A percentile compares a stretch with the other conserved stretches of the same genome.
These are phyloP conservation scores for Acanthosepion pharaonis DNA, from an alignment of 2,888 invertebrate species.

Conservation along the genomic window DNA sequence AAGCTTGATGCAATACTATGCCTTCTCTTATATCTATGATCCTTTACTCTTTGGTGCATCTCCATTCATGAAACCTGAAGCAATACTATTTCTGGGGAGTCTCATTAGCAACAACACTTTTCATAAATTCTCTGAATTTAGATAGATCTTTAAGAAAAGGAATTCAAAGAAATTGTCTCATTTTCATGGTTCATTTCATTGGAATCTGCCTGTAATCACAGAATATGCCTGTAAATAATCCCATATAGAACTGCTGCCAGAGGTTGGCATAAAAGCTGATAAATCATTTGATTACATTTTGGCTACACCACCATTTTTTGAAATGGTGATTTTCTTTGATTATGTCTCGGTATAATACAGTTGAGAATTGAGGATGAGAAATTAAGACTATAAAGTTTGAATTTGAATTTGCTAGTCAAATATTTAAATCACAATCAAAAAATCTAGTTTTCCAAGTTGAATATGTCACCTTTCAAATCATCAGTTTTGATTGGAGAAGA, in stretches of 20 bases:
- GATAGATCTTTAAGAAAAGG: neutral
- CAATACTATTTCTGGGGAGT: too few species aligned
- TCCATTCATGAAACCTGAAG: too few species aligned
- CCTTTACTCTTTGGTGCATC: too few species aligned
- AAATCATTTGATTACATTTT: neutral
- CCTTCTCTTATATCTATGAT: too few species aligned
- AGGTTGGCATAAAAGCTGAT: neutral
- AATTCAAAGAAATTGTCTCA: neutral
- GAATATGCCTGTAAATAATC: neutral
- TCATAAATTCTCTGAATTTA: neutral
- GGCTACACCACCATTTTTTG: neutral
- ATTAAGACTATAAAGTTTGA: neutral
- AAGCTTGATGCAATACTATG: too few species aligned
- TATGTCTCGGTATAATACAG: neutral
- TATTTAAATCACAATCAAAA: neutral
- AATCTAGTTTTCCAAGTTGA: too few species aligned
- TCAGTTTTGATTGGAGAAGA: too few species aligned
- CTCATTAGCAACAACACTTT: too few species aligned
- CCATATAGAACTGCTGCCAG: neutral
- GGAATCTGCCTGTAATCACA: neutral
- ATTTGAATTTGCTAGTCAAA: neutral
- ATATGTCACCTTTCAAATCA: too few species aligned
- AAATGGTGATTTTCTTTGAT: neutral
- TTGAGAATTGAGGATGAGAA: neutral
- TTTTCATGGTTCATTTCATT: neutral